Base-by-base conservation (phyloP, 1,140 invertebrate genomes). In the Ericerus pela region DNA sequence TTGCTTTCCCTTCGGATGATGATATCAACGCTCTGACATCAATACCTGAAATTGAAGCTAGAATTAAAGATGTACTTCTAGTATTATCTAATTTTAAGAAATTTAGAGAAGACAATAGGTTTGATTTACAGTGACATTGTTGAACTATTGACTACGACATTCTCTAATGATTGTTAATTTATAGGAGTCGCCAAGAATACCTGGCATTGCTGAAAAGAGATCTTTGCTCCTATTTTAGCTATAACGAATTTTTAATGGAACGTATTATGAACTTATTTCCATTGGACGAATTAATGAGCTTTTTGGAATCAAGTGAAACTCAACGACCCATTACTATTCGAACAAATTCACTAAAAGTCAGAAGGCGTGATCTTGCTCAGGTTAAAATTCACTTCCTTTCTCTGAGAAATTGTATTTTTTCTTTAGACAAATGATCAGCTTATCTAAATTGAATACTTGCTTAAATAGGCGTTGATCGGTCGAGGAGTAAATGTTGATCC, bases 401-500 rank as follows among this genome's bases (percentile, higher is more conserved):
- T n/a, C n/a, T n/a, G n/a, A n/a, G n/a, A n/a, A n/a, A n/a, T n/a
- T n/a, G 41, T 20, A n/a, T 47, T 47, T 47, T 47, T 6, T 14
- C 41, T 14, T 47, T 47, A 47, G 2, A 5, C 20, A 5, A 41
- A 41, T 16, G 16, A 16, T 5, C 14, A 47, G 8, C 8, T 24
- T 4, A 16, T 10, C 14, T 22, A 51, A 24, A 29, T 52, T 52
- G 27, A 29, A 6, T 27, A 24, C 30, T 22, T 33, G 11, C 18
- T 26, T 38, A 29, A 12, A 14, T 20, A 79, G 71, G 83, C 88
- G 52, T 75, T 96, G 43, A 98, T 99, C 33, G 89, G 89, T 65
- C 76, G 94, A 63, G 96, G 96, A 31, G 92, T 98, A 0, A 99
- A 99, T 79, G 75, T 99, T 51, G 96, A 99, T 75, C 94, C 95